Conservation (phyloP, 2,113 vertebrate species). For the Thinocorus orbignyianus region DNA sequence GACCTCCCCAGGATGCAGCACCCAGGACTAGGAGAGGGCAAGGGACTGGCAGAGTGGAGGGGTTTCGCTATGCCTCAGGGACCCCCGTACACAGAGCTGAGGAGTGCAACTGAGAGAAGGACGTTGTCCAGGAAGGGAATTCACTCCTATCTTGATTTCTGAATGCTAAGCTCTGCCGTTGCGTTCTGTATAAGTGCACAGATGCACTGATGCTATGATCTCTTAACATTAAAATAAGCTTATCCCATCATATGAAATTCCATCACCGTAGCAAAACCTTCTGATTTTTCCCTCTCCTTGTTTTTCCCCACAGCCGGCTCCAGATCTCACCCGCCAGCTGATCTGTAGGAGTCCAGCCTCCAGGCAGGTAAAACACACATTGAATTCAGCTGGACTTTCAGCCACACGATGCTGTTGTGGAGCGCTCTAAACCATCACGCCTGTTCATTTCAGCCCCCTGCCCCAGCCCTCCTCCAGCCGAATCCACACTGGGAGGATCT, state of each 20-base stretch:
- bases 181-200: background rate
- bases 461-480: background rate
- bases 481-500: background rate
- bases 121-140: background rate
- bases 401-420: accelerated
- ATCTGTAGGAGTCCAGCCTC: background rate
- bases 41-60: background rate
- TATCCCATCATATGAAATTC: background rate
- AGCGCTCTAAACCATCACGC: accelerated
- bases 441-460: background rate
- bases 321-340: background rate
- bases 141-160: background rate
- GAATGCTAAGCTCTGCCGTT: background rate
- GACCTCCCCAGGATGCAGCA: too few relatives aligned
- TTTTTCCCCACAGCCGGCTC: background rate
- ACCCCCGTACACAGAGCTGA: accelerated
- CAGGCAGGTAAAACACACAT: background rate
- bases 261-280: background rate
- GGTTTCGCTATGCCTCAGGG: background rate
- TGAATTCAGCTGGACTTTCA: background rate
- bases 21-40: too few relatives aligned
- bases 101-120: background rate
- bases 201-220: background rate
- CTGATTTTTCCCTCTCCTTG: background rate
- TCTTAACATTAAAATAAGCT: background rate